A percentile compares a stretch with the other conserved stretches of the same genome.
Conservation (phyloP, 2,888 invertebrate genomes). For the Drosophila austrosaltans region DNA sequence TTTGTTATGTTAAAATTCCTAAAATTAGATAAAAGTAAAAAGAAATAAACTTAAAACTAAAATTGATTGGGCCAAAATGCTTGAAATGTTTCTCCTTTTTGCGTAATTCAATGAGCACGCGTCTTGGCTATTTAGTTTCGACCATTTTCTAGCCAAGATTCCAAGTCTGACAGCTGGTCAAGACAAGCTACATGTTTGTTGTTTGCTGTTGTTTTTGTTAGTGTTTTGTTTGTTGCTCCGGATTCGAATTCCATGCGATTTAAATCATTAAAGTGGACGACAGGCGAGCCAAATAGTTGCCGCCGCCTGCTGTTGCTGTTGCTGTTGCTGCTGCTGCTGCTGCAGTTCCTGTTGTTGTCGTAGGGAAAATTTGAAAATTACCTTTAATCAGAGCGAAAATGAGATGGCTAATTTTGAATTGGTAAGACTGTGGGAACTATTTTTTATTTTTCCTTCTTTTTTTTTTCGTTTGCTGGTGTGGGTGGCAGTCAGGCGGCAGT, state of each 20-base stretch:
- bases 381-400: constrained; percentile 77
- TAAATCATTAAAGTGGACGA: constrained; percentile 65
- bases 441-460: not conserved
- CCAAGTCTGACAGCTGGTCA: constrained; percentile 15
- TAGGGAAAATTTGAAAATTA: constrained; percentile 72
- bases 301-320: constrained; percentile 39
- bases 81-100: constrained; percentile 50
- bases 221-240: constrained; percentile 27
- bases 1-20: not conserved
- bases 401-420: constrained; percentile 66
- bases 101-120: constrained; percentile 76
- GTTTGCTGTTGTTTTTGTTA: constrained; percentile 30
- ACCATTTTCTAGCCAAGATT: constrained; percentile 57
- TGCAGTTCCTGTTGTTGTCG: constrained; percentile 57
- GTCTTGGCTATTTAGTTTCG: constrained; percentile 50
- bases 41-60: constrained; percentile 23
- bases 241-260: constrained; percentile 35
- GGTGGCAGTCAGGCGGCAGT: constrained; percentile 27
- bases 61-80: constrained; percentile 43
- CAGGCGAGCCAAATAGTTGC: constrained; percentile 57
- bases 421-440: constrained; percentile 43
- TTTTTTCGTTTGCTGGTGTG: constrained; percentile 31
- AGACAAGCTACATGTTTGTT: constrained; percentile 38
- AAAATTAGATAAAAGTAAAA: constrained; percentile 2
- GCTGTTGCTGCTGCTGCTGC: constrained; percentile 37